Evolutionary conservation across 2,113 vertebrate species (phyloP).

Genomic region (Toxotes jaculatrix): DNA sequence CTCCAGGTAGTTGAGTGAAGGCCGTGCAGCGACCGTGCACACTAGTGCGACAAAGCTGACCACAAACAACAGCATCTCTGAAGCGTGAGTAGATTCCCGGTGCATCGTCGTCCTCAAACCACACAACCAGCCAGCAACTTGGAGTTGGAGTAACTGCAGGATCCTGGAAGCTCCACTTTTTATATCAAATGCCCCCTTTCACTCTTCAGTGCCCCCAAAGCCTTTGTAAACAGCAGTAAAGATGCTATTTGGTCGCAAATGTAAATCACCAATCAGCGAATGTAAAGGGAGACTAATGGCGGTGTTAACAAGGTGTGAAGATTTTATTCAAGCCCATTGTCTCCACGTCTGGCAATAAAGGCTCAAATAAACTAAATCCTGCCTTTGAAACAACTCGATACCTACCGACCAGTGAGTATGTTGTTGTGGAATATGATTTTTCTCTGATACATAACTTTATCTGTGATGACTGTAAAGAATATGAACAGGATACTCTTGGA

Average conservation of each 20-base stretch:
- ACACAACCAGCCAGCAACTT: slow-evolving; percentile 30
- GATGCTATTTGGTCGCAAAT: slow-evolving; percentile 86
- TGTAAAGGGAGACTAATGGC: slow-evolving; percentile 88
- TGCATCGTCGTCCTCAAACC: slow-evolving; percentile 16
- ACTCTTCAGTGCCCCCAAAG: slow-evolving; percentile 54
- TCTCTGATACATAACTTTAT: not conserved
- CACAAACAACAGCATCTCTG: slow-evolving; percentile 68
- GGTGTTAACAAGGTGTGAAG: slow-evolving; percentile 90
- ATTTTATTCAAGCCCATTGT: slow-evolving; percentile 66
- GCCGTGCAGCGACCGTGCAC: slow-evolving; percentile 67
- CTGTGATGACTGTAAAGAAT: not conserved
- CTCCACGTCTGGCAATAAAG: slow-evolving; percentile 69
- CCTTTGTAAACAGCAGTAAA: slow-evolving; percentile 83
- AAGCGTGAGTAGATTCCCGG: slow-evolving; percentile 3
- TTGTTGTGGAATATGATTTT: not conserved
- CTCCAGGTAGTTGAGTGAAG: slow-evolving; percentile 56
- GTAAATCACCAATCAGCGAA: slow-evolving; percentile 89
- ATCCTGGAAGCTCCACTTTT: slow-evolving; percentile 68
- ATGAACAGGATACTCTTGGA: not conserved
- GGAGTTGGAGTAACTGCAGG: slow-evolving; percentile 66
- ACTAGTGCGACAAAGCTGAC: slow-evolving; percentile 45
- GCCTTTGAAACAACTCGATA: not conserved
- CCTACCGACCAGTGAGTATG: not conserved
- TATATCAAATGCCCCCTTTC: slow-evolving; percentile 81
- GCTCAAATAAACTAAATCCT: slow-evolving; percentile 63